These are phyloP conservation scores for Schizothorax lantsangensis DNA, from an alignment of 2,797 vertebrate species.

Conservation along the genomic window DNA sequence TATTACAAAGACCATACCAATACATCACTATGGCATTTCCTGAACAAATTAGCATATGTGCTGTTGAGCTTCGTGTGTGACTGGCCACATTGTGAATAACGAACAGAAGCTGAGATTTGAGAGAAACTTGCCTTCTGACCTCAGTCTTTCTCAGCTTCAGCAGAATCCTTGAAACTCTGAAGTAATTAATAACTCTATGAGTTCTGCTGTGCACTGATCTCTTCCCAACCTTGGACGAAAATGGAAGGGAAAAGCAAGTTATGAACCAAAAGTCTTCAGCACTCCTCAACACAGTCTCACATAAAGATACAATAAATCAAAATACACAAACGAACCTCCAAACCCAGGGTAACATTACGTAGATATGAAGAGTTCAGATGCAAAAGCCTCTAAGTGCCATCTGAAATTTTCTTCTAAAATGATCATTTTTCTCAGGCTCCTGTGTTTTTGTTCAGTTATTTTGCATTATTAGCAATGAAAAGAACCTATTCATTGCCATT, in stretches of 20 bases:
- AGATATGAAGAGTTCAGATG: background rate
- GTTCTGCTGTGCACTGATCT: constrained; percentile 29
- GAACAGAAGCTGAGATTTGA: constrained; percentile 5
- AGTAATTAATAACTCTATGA: constrained; percentile 42
- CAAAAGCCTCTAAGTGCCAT: no score
- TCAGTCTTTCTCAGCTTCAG: constrained; percentile 37
- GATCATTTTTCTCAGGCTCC: no score
- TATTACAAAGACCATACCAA: background rate
- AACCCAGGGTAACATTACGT: background rate
- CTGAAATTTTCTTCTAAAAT: no score
- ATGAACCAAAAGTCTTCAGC: constrained; percentile 31
- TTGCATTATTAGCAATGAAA: no score
- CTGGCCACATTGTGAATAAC: constrained; percentile 21
- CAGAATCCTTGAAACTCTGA: constrained; percentile 53
- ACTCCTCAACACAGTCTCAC: constrained; percentile 14
- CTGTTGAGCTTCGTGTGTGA: constrained; percentile 17
- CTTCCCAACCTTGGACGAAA: constrained; percentile 43
- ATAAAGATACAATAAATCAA: constrained; percentile 38
- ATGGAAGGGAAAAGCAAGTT: constrained; percentile 28
- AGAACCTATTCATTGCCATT: no score
- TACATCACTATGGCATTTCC: background rate
- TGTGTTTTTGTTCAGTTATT: no score
- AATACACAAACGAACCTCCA: background rate
- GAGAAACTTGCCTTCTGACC: constrained; percentile 35
- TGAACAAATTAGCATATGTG: background rate